Conservation (phyloP, 2,113 vertebrate genomes). For the Nestor notabilis region DNA sequence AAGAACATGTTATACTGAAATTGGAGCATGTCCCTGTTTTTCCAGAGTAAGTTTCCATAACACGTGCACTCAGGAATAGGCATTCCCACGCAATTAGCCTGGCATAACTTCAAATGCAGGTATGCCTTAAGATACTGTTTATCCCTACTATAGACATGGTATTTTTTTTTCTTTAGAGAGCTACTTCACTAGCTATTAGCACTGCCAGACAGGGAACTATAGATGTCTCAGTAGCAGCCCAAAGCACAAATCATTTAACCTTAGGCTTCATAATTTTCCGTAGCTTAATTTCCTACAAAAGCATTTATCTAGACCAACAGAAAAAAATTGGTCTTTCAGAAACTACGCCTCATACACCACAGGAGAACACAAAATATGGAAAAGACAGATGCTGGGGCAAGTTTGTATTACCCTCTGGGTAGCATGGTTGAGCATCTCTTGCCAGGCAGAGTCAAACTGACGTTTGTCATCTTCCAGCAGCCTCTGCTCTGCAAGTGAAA, state of each 20-base stretch:
- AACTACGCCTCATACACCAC: not conserved
- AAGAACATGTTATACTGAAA: not conserved
- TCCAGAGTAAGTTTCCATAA: not conserved
- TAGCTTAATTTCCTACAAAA: not conserved
- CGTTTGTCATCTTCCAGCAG: conserved; percentile 93
- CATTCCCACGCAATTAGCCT: not conserved
- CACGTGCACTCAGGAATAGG: rapidly evolving
- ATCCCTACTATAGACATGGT: not conserved
- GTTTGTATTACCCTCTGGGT: conserved; percentile 86
- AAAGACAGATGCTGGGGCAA: not conserved
- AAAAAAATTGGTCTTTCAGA: not conserved
- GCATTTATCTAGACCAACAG: rapidly evolving
- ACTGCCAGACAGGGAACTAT: not conserved
- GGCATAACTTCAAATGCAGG: not conserved
- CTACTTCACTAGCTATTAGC: not conserved
- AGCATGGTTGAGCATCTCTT: conserved; percentile 98
- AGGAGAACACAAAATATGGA: not conserved
- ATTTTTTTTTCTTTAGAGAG: not conserved
- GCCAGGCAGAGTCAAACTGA: conserved; percentile 97
- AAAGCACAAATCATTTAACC: not conserved
- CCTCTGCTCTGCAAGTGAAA: conserved; percentile 92
- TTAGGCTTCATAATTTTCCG: not conserved
- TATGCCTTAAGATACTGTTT: not conserved
- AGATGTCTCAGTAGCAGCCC: not conserved
- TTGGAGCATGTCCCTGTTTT: not conserved